phyloP scores from a whole-genome alignment of 1,140 invertebrate genomes.

The Dolichoris vasculosae region DNA sequence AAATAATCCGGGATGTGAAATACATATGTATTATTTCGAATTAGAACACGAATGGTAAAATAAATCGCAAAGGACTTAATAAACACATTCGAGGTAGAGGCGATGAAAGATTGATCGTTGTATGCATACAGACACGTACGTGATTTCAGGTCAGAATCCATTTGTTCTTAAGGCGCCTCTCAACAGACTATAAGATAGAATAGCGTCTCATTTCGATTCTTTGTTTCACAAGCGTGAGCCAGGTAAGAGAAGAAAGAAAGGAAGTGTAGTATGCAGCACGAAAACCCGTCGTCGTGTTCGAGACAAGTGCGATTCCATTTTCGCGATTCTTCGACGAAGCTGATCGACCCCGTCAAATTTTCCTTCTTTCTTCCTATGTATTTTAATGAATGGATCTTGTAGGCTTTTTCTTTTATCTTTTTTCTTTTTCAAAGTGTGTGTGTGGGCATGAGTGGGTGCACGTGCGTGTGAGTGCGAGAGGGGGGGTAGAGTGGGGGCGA shows the following conservation, averaged over 20 bases:
- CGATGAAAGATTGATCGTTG: constrained; percentile 35
- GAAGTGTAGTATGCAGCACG: constrained; percentile 13
- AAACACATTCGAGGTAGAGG: constrained; percentile 1
- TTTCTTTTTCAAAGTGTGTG: not conserved
- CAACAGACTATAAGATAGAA: constrained; percentile 18
- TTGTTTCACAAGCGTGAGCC: constrained; percentile 28
- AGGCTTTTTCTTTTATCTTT: not conserved
- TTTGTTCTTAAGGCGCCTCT: constrained; percentile 44
- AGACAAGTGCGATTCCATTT: constrained; percentile 40
- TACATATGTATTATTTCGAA: not conserved
- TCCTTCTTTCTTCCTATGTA: constrained; percentile 15
- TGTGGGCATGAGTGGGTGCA: not conserved
- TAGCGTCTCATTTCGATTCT: constrained; percentile 42
- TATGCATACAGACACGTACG: not conserved
- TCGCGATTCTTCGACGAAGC: constrained; percentile 1
- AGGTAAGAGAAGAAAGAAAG: constrained; percentile 15
- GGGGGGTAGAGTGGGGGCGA: not conserved
- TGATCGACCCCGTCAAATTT: constrained; percentile 1
- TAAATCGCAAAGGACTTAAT: not conserved
- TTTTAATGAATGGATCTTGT: constrained; percentile 2
- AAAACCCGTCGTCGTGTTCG: constrained; percentile 2
- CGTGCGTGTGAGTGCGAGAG: not conserved
- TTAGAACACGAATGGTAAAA: not conserved
- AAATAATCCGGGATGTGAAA: not conserved
- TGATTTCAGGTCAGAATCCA: constrained; percentile 47